Conservation (phyloP, 1,140 invertebrate genomes). For the Colletes latitarsis region DNA sequence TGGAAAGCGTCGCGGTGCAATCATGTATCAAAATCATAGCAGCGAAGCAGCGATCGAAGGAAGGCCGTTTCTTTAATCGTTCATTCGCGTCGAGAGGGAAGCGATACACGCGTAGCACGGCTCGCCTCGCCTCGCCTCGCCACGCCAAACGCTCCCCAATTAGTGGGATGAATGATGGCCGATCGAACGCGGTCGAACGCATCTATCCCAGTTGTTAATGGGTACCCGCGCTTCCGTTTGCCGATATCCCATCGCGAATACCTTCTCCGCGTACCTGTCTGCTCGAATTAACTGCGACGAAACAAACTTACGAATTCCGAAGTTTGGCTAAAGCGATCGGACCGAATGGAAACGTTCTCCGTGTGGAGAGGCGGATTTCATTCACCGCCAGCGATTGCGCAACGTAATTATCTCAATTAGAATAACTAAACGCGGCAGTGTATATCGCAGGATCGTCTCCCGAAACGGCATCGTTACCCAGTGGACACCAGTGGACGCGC, state of each 20-base stretch:
- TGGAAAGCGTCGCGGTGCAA: conserved; percentile 11
- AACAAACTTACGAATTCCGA: not conserved
- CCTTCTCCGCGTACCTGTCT: conserved; percentile 32
- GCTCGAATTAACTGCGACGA: conserved; percentile 32
- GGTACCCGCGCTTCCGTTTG: conserved; percentile 32
- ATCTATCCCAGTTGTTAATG: conserved; percentile 20
- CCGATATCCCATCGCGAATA: not conserved
- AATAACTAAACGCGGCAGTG: not conserved
- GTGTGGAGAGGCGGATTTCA: not conserved
- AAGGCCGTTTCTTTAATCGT: not conserved
- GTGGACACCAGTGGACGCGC: not conserved
- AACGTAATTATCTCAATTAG: conserved; percentile 16
- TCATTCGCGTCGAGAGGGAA: conserved; percentile 17
- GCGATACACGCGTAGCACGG: too few species aligned
- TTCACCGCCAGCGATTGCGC: conserved; percentile 6
- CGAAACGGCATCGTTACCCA: not conserved
- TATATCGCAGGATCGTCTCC: not conserved
- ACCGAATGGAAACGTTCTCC: not conserved
- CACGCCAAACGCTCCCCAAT: not conserved
- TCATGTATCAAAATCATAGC: not conserved
- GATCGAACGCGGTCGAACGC: conserved; percentile 23
- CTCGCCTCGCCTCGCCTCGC: not conserved
- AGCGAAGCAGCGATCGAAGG: conserved; percentile 5
- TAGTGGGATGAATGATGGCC: conserved; percentile 23
- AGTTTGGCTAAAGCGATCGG: not conserved